Base-by-base conservation (phyloP, 1,140 invertebrate species). In the Stegodyphus mimosarum region DNA sequence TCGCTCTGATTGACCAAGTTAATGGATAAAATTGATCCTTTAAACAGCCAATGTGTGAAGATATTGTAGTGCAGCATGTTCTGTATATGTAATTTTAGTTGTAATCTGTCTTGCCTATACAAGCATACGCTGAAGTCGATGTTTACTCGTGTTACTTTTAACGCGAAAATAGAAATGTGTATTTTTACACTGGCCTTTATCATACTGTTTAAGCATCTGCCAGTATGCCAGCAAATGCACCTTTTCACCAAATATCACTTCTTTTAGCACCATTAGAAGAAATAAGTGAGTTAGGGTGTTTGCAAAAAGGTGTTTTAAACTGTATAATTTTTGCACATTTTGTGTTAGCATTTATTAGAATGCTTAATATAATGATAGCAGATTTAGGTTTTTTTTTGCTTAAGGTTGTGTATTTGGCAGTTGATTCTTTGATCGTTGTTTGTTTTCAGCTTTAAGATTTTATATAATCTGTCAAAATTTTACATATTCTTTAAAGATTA, bases 111-210 rank as follows among this genome's bases (percentile, higher is more conserved):
- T 86, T 78, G 75, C 70, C 75, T 86, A 77, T 86, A 86, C 83
- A 86, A 78, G 78, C 83, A 78, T 76, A 70, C 77, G 76, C 76
- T 76, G 52, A 84, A 84, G 63, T 76, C 50, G 17, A 84, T 84
- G 81, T 84, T 84, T 76, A 76, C 66, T 76, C 18, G 52, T 78
- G 83, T 86, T 86, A 78, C 17, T 72, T 72, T 75, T 76, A 84
- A 84, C 18, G 50, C 55, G 6, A 84, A 75, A 33, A 84, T 75
- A 77, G 67, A 72, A 86, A 72, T 78, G 72, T 72, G 83, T 86
- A 86, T 86, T 86, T 86, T 86, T 86, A 78, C 83, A 86, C 83
- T 86, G 74, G 75, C 78, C 74, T 78, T 78, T 86, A 64, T 77
- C 55, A 75, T 53, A 69, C 63, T 84, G 72, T 74, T 75, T 84